These are phyloP conservation scores for Nephrotoma guestfalica DNA, from an alignment of 2,888 invertebrate genomes.

Conservation along the genomic window DNA sequence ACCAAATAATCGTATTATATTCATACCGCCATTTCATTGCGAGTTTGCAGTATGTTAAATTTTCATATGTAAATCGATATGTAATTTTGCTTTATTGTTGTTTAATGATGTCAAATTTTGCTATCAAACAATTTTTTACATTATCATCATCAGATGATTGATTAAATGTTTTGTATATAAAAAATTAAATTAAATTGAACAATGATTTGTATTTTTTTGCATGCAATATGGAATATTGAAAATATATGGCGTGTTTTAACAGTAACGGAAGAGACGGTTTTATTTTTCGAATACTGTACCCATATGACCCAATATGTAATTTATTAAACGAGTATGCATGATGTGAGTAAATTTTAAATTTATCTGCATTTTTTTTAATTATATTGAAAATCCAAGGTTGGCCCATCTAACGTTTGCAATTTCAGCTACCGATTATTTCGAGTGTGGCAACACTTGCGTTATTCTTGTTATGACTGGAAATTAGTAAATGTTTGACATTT, in stretches of 20 bases:
- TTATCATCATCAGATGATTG: background rate
- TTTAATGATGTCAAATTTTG: background rate
- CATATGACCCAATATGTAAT: background rate
- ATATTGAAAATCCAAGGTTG: too few species aligned
- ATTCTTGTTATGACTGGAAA: too few species aligned
- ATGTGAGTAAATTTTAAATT: too few species aligned
- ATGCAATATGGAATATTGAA: background rate
- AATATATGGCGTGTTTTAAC: background rate
- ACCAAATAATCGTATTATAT: background rate
- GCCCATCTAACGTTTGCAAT: too few species aligned
- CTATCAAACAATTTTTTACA: background rate
- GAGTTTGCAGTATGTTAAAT: too few species aligned
- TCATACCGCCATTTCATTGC: background rate
- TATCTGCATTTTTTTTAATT: too few species aligned
- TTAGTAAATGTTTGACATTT: too few species aligned
- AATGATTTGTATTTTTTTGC: background rate
- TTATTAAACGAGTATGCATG: background rate
- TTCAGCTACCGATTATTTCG: too few species aligned
- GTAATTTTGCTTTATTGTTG: background rate
- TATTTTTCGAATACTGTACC: background rate
- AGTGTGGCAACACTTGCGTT: too few species aligned
- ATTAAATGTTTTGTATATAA: background rate
- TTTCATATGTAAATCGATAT: background rate
- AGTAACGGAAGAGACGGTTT: background rate
- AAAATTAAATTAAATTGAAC: background rate